phyloP scores from a whole-genome alignment of 2,797 vertebrate species.

The Lepidocolaptes lacrymiger region DNA sequence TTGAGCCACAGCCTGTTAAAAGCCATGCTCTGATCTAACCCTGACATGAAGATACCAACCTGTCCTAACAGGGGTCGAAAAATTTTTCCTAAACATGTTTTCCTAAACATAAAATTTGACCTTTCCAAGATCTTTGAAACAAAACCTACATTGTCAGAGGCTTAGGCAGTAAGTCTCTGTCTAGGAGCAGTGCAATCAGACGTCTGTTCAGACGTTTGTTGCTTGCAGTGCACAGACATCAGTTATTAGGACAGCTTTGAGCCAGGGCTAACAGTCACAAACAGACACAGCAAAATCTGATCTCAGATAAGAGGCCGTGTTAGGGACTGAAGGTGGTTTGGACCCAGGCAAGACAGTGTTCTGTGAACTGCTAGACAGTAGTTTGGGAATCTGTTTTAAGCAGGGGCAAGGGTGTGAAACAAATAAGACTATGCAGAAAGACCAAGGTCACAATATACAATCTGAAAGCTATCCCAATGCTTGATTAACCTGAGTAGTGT shows the following conservation, averaged over 20 bases:
- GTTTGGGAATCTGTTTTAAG: not conserved
- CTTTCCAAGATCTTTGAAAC: conserved; percentile 28
- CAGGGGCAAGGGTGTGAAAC: not conserved
- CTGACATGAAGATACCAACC: not conserved
- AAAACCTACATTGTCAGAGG: not conserved
- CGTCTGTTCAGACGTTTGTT: not conserved
- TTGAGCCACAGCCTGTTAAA: not conserved
- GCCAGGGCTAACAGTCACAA: not conserved
- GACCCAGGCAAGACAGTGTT: not conserved
- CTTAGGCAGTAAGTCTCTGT: conserved; percentile 12
- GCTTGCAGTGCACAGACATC: not conserved
- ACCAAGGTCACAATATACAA: not conserved
- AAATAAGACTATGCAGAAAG: not conserved
- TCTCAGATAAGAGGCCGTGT: not conserved
- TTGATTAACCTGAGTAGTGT: not conserved
- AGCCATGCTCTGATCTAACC: not conserved
- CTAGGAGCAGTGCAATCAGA: not conserved
- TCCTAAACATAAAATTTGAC: conserved; percentile 21
- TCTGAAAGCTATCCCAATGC: not conserved
- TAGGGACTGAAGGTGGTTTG: not conserved
- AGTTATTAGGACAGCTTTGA: not conserved
- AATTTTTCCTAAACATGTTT: no score
- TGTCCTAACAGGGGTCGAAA: not conserved
- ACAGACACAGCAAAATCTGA: not conserved
- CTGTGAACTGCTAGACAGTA: conserved; percentile 1